phyloP scores from a whole-genome alignment of 2,113 vertebrate species.

The Vulpes ferrilata region DNA sequence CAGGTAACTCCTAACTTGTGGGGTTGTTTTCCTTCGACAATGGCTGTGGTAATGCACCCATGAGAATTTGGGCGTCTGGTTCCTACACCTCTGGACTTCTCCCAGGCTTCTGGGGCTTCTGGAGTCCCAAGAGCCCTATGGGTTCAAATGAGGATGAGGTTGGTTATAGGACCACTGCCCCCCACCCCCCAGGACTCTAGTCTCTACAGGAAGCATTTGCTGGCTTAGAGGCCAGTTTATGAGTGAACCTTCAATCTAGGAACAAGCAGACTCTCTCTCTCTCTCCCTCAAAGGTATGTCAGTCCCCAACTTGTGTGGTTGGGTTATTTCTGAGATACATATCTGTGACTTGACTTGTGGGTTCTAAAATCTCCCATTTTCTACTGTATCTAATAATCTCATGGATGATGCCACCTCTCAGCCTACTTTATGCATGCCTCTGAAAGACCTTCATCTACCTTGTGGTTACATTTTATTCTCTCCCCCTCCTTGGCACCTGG shows the following conservation, averaged over 20 bases:
- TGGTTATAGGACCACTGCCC: neutral
- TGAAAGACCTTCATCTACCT: neutral
- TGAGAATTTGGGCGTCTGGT: neutral
- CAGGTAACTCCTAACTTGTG: neutral
- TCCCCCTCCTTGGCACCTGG: neutral
- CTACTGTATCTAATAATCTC: neutral
- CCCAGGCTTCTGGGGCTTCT: neutral
- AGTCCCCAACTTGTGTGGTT: neutral
- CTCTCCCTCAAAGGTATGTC: too few species aligned
- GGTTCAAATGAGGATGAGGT: neutral
- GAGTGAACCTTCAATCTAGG: neutral
- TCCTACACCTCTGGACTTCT: neutral
- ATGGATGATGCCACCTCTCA: neutral
- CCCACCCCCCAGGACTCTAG: neutral
- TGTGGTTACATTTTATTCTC: neutral
- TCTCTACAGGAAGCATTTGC: neutral
- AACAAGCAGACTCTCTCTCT: neutral
- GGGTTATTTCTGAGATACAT: neutral
- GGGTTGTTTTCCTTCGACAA: neutral
- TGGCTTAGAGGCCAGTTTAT: neutral
- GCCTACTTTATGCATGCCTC: neutral
- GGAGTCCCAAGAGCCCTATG: neutral
- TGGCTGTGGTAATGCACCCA: neutral
- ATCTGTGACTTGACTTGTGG: neutral
- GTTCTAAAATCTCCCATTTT: neutral